Evolutionary conservation across 2,888 invertebrate genomes (phyloP).

Genomic region (Drosophila tanythrix): DNA sequence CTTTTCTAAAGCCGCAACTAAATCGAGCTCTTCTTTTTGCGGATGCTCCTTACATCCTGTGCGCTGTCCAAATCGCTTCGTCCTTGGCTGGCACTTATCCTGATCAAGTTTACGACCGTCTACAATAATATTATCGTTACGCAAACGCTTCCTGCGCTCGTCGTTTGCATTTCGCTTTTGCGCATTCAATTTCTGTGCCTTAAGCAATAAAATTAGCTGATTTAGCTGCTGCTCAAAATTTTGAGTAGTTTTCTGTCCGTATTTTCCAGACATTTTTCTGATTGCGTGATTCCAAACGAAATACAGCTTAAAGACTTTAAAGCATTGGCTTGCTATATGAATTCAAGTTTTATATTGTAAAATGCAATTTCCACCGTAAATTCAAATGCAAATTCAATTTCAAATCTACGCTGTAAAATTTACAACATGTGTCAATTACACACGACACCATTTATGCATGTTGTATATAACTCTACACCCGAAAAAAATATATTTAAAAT

Average conservation of each 20-base stretch:
- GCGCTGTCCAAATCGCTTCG: not conserved
- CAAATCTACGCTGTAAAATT: constrained; percentile 7
- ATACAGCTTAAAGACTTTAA: not conserved
- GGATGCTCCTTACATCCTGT: not conserved
- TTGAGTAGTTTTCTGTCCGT: not conserved
- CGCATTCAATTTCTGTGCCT: constrained; percentile 1
- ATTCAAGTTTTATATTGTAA: not conserved
- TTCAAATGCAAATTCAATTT: constrained; percentile 11
- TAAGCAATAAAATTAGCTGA: not conserved
- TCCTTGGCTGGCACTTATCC: not conserved
- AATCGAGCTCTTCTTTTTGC: not conserved
- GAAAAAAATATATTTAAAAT: not conserved
- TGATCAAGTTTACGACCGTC: constrained; percentile 24
- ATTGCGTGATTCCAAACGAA: not conserved
- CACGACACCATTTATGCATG: constrained; percentile 21
- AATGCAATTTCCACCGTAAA: not conserved
- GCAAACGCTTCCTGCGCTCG: constrained; percentile 9
- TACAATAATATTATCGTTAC: not conserved
- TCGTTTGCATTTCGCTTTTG: not conserved
- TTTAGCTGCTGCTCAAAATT: constrained; percentile 7
- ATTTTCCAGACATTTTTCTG: constrained; percentile 19
- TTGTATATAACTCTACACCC: not conserved
- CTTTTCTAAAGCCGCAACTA: not conserved
- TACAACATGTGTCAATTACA: constrained; percentile 42
- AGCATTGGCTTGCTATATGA: not conserved